phyloP scores from a whole-genome alignment of 2,797 vertebrate species.

The Furcifer pardalis region DNA sequence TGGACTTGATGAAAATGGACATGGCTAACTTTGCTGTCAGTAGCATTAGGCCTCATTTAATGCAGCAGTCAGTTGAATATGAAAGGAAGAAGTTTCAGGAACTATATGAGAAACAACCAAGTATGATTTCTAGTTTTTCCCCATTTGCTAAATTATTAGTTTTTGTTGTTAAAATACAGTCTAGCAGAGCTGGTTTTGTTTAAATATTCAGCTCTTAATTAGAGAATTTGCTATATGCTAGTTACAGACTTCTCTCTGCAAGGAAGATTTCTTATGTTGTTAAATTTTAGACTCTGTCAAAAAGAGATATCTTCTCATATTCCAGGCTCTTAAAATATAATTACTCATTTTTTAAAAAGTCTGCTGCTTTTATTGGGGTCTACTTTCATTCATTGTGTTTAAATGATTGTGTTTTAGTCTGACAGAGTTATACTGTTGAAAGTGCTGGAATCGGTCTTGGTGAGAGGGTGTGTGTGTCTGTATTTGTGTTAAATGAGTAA shows the following conservation, averaged over 20 bases:
- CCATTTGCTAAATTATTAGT: constrained; percentile 46
- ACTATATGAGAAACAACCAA: constrained; percentile 92
- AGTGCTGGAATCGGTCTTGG: too few relatives aligned
- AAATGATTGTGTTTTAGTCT: too few relatives aligned
- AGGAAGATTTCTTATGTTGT: too few relatives aligned
- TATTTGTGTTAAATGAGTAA: not conserved
- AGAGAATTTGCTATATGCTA: not conserved
- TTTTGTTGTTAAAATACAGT: constrained; percentile 22
- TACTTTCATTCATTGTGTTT: too few relatives aligned
- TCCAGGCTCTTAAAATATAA: too few relatives aligned
- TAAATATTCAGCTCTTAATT: constrained; percentile 10
- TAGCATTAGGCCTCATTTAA: constrained; percentile 92
- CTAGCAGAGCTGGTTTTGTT: constrained; percentile 1
- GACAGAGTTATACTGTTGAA: too few relatives aligned
- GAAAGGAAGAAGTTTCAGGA: constrained; percentile 96
- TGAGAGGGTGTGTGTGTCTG: too few relatives aligned
- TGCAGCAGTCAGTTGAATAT: constrained; percentile 96
- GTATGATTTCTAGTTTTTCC: constrained; percentile 78
- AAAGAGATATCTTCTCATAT: too few relatives aligned
- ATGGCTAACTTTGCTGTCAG: constrained; percentile 96
- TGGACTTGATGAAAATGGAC: constrained; percentile 98
- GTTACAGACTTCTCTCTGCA: too few relatives aligned
- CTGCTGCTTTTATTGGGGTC: too few relatives aligned
- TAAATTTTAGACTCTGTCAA: too few relatives aligned
- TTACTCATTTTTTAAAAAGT: too few relatives aligned